Percentiles rank a stretch among this genome's conserved stretches.
phyloP scores from a whole-genome alignment of 2,113 vertebrate genomes.

The Saguinus midas region DNA sequence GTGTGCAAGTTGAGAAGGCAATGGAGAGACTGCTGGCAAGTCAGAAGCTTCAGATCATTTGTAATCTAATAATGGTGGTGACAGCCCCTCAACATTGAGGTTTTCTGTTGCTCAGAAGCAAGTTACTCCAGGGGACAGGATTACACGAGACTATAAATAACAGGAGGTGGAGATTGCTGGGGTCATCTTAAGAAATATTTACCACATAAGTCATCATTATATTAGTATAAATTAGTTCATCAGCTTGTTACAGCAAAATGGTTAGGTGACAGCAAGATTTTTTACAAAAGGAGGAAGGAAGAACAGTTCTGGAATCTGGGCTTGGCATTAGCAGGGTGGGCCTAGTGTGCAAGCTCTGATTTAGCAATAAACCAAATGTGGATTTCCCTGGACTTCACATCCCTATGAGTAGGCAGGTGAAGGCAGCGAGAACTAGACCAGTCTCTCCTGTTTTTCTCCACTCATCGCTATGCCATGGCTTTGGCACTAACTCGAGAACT shows the following conservation, averaged over 20 bases:
- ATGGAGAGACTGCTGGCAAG: background rate
- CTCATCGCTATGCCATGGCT: background rate
- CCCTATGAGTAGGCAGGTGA: background rate
- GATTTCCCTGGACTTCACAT: background rate
- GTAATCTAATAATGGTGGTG: background rate
- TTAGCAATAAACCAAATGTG: background rate
- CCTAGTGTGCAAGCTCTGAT: background rate
- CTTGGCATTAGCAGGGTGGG: background rate
- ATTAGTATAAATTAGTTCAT: background rate
- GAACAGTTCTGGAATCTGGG: background rate
- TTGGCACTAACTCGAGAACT: background rate
- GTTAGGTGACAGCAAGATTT: background rate
- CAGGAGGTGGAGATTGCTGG: background rate
- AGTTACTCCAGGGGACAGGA: background rate
- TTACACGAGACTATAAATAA: background rate
- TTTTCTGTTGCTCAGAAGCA: background rate
- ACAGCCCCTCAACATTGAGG: background rate
- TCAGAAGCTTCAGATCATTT: background rate
- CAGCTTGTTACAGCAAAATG: background rate
- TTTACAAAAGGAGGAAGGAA: background rate
- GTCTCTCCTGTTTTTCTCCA: background rate
- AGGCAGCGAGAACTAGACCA: background rate
- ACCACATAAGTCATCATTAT: background rate
- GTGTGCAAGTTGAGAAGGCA: background rate
- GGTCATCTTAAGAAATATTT: background rate